A percentile compares a stretch with the other conserved stretches of the same genome.
These are phyloP conservation scores for Lutjanus erythropterus DNA, from an alignment of 2,113 vertebrate genomes.

Conservation along the genomic window DNA sequence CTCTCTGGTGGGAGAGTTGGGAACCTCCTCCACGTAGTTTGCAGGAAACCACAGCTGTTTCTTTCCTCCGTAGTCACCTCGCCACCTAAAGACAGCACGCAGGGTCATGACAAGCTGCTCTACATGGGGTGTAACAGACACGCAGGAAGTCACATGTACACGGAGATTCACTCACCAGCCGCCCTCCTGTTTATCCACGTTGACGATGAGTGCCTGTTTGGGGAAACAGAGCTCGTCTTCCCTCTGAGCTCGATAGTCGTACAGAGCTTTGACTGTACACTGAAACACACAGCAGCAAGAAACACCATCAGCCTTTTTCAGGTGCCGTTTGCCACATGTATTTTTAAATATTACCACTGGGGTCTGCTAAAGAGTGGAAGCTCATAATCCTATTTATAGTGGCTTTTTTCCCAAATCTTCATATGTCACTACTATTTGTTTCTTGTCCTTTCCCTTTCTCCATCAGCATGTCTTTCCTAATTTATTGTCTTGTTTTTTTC, in stretches of 20 bases:
- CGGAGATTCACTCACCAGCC: constrained; percentile 85
- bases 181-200: constrained; percentile 90
- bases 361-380: no score
- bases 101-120: neutral
- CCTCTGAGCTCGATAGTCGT: constrained; percentile 91
- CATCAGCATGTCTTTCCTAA: neutral
- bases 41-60: constrained; percentile 88
- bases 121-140: no score
- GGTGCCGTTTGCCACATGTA: neutral
- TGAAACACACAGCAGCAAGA: constrained; percentile 56
- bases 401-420: no score
- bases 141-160: neutral
- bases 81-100: constrained; percentile 67
- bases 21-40: constrained; percentile 86
- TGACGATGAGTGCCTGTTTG: constrained; percentile 91
- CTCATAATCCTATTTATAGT: no score
- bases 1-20: constrained; percentile 72
- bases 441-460: neutral
- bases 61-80: constrained; percentile 86
- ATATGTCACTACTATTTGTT: neutral
- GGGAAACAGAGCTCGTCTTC: constrained; percentile 92
- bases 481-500: neutral
- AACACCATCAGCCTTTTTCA: neutral
- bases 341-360: neutral
- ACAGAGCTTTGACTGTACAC: constrained; percentile 91